phyloP scores from a whole-genome alignment of 1,140 invertebrate species.

The Lineus longissimus region DNA sequence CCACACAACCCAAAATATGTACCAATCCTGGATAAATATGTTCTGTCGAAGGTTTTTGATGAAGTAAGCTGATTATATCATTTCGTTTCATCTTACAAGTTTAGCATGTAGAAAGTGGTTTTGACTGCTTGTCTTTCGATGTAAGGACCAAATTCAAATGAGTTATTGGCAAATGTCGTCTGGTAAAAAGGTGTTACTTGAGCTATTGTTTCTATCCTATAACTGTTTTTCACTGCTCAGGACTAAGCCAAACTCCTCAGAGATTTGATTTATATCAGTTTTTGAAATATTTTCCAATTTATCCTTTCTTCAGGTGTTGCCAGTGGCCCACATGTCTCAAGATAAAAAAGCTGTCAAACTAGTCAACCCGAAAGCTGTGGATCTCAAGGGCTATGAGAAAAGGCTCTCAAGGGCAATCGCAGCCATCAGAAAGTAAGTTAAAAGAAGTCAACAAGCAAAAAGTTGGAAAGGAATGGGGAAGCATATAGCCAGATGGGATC shows the following conservation, averaged over 20 bases:
- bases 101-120: too few relatives aligned
- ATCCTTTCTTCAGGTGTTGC: conserved; percentile 33
- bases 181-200: background rate
- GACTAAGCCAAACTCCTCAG: background rate
- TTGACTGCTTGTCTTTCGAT: background rate
- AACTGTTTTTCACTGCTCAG: conserved; percentile 4
- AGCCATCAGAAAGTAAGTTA: conserved; percentile 29
- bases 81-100: too few relatives aligned
- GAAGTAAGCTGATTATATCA: conserved; percentile 39
- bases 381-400: conserved; percentile 33
- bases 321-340: conserved; percentile 33
- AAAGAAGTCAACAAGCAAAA: background rate
- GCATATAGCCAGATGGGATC: too few relatives aligned
- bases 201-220: too few relatives aligned
- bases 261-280: background rate
- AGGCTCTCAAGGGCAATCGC: conserved; percentile 28
- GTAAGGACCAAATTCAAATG: background rate
- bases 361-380: conserved; percentile 37
- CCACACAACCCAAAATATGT: conserved; percentile 45
- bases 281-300: background rate
- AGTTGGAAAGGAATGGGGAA: too few relatives aligned
- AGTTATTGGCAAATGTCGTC: background rate
- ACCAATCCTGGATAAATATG: conserved; percentile 46
- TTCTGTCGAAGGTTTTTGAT: conserved; percentile 50
- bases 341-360: conserved; percentile 27